These are phyloP conservation scores for Ciconia maguari DNA, from an alignment of 2,113 vertebrate genomes.

Conservation along the genomic window DNA sequence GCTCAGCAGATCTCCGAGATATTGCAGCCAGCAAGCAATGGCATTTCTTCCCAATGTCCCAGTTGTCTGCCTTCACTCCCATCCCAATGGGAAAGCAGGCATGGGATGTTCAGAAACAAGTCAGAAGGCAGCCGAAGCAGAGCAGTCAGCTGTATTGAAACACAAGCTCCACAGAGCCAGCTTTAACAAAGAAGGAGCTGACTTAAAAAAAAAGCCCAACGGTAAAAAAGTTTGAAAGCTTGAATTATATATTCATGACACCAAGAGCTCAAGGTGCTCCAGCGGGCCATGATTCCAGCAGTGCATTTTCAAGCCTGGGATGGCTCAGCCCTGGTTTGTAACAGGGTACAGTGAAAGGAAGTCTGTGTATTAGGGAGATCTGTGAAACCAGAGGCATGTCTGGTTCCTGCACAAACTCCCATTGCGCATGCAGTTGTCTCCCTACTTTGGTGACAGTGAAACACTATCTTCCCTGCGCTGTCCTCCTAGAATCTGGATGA, in stretches of 20 bases:
- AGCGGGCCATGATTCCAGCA: not conserved
- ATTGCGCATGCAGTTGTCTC: accelerated
- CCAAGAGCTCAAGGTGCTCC: not conserved
- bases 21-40: not conserved
- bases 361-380: not conserved
- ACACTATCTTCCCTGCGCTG: not conserved
- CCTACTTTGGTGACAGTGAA: not conserved
- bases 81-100: not conserved
- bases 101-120: not conserved
- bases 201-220: not conserved
- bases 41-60: not conserved
- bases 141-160: not conserved
- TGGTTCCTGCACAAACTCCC: not conserved
- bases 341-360: not conserved
- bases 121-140: not conserved
- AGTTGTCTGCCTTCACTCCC: not conserved
- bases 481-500: not conserved
- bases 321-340: not conserved
- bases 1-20: not conserved
- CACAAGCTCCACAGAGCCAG: not conserved
- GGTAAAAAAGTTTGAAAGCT: not conserved
- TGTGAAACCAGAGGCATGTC: not conserved
- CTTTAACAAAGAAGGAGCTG: not conserved
- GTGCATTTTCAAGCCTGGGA: not conserved
- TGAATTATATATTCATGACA: not conserved